Evolutionary conservation across 2,113 vertebrate genomes (phyloP).

Genomic region (Chamaetylas fuelleborni): DNA sequence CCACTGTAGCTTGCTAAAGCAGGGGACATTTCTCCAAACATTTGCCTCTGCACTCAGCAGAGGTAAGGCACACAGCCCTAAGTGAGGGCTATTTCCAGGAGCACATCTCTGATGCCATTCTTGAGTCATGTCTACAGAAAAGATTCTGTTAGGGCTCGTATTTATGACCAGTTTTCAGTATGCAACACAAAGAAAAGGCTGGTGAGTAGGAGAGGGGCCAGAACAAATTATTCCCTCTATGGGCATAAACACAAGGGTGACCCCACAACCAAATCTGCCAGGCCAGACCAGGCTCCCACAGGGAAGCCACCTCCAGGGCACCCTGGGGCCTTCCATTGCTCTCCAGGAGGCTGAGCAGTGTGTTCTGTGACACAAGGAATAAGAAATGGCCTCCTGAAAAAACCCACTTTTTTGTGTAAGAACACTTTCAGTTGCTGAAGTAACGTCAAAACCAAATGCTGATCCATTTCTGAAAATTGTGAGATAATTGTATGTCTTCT

Average conservation of each 20-base stretch:
- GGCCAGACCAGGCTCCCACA: background rate
- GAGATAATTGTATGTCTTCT: background rate
- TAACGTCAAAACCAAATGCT: background rate
- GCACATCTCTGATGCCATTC: background rate
- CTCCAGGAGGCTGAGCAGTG: background rate
- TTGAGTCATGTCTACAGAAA: background rate
- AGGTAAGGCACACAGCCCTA: background rate
- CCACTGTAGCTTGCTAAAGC: background rate
- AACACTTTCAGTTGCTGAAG: background rate
- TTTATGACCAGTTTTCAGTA: fast-evolving
- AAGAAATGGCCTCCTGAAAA: background rate
- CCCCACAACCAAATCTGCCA: background rate
- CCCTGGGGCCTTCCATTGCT: fast-evolving
- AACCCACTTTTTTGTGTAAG: background rate
- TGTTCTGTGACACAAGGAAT: background rate
- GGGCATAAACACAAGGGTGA: background rate
- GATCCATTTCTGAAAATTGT: background rate
- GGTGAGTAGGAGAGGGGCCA: background rate
- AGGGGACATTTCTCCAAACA: fast-evolving
- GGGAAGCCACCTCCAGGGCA: background rate
- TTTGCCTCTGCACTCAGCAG: background rate
- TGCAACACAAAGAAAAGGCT: background rate
- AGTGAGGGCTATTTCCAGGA: background rate
- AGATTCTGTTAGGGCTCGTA: background rate
- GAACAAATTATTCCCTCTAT: fast-evolving